These are phyloP conservation scores for Lipophrys pholis DNA, from an alignment of 2,113 vertebrate species.

Conservation along the genomic window DNA sequence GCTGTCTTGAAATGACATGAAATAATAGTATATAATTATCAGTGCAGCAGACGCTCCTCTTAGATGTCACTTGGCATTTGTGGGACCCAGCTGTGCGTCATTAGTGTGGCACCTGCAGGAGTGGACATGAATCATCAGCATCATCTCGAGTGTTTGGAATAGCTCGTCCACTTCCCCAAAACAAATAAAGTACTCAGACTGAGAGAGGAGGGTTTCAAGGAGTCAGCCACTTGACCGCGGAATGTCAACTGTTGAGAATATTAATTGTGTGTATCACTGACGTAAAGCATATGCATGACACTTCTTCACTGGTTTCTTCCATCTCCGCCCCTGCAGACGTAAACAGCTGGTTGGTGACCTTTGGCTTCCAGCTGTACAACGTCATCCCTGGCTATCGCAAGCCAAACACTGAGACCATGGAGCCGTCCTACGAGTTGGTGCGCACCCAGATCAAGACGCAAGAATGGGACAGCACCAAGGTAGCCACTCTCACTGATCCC, in stretches of 20 bases:
- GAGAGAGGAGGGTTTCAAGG: constrained; percentile 40
- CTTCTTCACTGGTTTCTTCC: constrained; percentile 21
- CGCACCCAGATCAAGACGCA: constrained; percentile 97
- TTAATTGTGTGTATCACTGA: too few species aligned
- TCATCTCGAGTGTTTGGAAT: constrained; percentile 68
- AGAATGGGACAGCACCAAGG: constrained; percentile 99
- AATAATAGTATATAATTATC: constrained; percentile 67
- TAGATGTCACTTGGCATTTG: constrained; percentile 50
- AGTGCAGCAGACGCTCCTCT: constrained; percentile 50
- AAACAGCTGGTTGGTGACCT: constrained; percentile 98
- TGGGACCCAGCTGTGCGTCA: constrained; percentile 63
- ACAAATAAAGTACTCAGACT: constrained; percentile 66
- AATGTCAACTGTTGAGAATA: constrained; percentile 49
- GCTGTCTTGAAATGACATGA: constrained; percentile 57
- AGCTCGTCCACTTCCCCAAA: constrained; percentile 57
- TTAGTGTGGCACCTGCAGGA: constrained; percentile 67
- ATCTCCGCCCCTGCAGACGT: constrained; percentile 87
- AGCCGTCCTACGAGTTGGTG: constrained; percentile 94
- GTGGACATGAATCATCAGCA: constrained; percentile 59
- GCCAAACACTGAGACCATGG: constrained; percentile 90
- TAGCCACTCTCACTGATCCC: constrained; percentile 61
- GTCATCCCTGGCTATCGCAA: constrained; percentile 97
- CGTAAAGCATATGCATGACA: too few species aligned
- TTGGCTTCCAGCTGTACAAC: constrained; percentile 98
- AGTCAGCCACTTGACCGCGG: constrained; percentile 58